These are phyloP conservation scores for Poeciliopsis turneri DNA, from an alignment of 2,797 vertebrate species.

Conservation along the genomic window DNA sequence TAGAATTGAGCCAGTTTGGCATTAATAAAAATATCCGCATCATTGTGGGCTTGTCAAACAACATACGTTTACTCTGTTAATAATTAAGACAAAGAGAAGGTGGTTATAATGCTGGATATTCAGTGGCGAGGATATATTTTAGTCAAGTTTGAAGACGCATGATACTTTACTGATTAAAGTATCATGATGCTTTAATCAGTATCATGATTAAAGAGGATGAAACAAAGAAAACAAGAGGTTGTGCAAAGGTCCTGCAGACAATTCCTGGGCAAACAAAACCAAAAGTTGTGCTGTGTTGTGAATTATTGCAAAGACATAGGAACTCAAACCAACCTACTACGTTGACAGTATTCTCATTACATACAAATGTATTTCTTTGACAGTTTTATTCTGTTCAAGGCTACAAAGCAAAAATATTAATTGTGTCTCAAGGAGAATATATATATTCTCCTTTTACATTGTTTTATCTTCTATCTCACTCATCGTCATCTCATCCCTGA, in stretches of 20 bases:
- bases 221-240: not conserved
- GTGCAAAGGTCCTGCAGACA: not conserved
- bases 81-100: not conserved
- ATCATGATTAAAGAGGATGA: not conserved
- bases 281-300: not conserved
- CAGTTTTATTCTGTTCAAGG: not conserved
- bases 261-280: not conserved
- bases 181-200: too few relatives aligned
- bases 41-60: not conserved
- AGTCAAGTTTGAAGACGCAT: not conserved
- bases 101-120: not conserved
- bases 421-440: not conserved
- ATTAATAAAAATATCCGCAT: conserved; percentile 36
- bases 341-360: not conserved
- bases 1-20: conserved; percentile 26
- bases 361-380: not conserved
- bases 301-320: not conserved
- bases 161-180: too few relatives aligned
- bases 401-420: not conserved
- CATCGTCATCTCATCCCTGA: not conserved
- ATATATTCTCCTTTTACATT: too few relatives aligned
- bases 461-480: too few relatives aligned
- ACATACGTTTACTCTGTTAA: not conserved
- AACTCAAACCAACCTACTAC: not conserved
- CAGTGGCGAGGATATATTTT: not conserved